These are phyloP conservation scores for Hoplias malabaricus DNA, from an alignment of 2,113 vertebrate genomes.

Conservation along the genomic window DNA sequence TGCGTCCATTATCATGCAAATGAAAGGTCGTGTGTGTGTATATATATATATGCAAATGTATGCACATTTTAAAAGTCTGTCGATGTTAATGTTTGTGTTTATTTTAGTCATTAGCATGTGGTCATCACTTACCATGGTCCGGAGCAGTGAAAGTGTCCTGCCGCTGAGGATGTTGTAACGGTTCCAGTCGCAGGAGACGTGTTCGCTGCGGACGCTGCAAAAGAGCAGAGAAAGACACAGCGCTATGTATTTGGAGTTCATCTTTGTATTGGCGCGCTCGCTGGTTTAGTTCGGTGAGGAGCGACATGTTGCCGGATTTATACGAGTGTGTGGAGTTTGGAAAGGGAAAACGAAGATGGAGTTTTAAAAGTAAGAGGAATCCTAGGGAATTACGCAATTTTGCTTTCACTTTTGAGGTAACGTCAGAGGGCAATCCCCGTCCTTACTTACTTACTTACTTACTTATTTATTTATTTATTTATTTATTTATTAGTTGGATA, in stretches of 20 bases:
- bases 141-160: neutral
- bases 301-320: slow-evolving; percentile 33
- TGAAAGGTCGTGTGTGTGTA: too few species aligned
- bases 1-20: too few species aligned
- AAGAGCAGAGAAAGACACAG: slow-evolving; percentile 6
- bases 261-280: neutral
- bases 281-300: neutral
- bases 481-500: neutral
- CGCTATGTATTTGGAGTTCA: slow-evolving; percentile 14
- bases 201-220: neutral
- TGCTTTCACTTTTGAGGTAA: slow-evolving; percentile 31
- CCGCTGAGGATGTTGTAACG: neutral
- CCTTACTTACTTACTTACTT: too few species aligned
- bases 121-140: slow-evolving; percentile 9
- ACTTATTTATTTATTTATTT: neutral
- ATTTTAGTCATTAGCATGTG: too few species aligned
- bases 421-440: too few species aligned
- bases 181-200: slow-evolving; percentile 24
- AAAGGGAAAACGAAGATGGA: slow-evolving; percentile 35
- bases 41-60: too few species aligned
- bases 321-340: neutral
- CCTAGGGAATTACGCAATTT: neutral
- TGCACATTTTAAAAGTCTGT: too few species aligned
- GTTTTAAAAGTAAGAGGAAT: neutral
- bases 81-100: too few species aligned